These are phyloP conservation scores for Trachelus stipa DNA, from an alignment of 2,888 invertebrate genomes.

Conservation along the genomic window DNA sequence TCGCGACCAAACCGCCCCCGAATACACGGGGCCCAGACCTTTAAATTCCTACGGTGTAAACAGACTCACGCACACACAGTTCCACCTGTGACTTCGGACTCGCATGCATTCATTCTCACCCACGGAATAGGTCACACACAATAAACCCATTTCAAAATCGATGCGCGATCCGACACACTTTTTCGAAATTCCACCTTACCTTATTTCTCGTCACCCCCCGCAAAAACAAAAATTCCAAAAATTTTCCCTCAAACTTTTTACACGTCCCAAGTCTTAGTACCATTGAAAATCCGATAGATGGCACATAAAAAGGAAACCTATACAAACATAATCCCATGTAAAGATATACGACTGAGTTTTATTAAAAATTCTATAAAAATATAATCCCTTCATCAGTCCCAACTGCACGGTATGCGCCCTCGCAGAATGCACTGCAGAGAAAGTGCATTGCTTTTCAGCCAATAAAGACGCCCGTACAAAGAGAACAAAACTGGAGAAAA, in stretches of 20 bases:
- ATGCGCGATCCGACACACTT: neutral
- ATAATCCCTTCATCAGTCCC: neutral
- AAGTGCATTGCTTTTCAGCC: neutral
- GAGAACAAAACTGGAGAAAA: neutral
- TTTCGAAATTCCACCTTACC: neutral
- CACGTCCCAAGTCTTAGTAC: neutral
- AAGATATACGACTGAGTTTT: neutral
- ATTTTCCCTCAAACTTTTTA: neutral
- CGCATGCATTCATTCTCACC: neutral
- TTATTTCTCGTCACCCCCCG: neutral
- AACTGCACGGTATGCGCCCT: neutral
- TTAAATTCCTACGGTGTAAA: constrained; percentile 47
- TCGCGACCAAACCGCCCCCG: constrained; percentile 14
- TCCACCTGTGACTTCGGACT: neutral
- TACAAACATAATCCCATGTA: neutral
- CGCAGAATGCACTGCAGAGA: neutral
- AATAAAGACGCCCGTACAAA: neutral
- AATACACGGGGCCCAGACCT: constrained; percentile 32
- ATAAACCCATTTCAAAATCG: neutral
- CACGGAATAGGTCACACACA: neutral
- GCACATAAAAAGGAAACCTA: neutral
- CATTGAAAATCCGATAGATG: neutral
- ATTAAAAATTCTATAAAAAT: neutral
- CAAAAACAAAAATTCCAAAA: neutral
- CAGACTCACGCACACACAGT: constrained; percentile 29